Evolutionary conservation across 2,888 invertebrate genomes (phyloP), one percentile per base, ranked within the genome.

Genomic region (Phalera bucephala): DNA sequence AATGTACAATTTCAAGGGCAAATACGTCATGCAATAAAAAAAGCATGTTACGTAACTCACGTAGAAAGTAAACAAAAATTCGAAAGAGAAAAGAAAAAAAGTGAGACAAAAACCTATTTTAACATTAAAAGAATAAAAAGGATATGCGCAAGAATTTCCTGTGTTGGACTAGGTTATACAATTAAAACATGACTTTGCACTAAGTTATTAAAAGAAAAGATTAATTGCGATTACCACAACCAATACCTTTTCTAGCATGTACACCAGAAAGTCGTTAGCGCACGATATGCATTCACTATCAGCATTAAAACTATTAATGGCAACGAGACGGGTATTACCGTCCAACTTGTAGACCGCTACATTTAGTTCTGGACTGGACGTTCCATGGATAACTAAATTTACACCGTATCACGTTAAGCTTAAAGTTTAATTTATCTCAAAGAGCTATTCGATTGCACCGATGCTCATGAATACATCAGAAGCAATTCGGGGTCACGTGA

Each of bases 401-500:
- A 33, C 36, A 43, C 51, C 46, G 31, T 63, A 52, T 28, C 8
- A 2, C 27, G 31, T 42, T 17, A 26, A 28, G 2, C 31, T 26
- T 56, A 64, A 50, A 47, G 64, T 50, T 43, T 36, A 46, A 36
- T 52, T 56, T 29, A 30, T 43, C 33, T 50, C 15, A 31, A 9
- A 17, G 34, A 19, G 9, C 3, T 37, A 33, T 39, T 33, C 43
- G 49, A 47, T 40, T 33, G 36, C 25, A 33, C 37, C 50, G 48
- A 42, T 52, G 48, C 41, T 65, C 60, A 58, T 66, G 68, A 66
- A 68, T 67, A 63, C 37, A 61, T 58, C 56, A 62, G 52, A 37
- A 36, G 52, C 54, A 52, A 55, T 36, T 38, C 20, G 21, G 14
- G 14, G 12, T 51, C 54, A 57, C 54, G 57, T 55, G 55, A 50